Evolutionary conservation across 2,888 invertebrate species (phyloP).

Genomic region (Dasypolia templi): DNA sequence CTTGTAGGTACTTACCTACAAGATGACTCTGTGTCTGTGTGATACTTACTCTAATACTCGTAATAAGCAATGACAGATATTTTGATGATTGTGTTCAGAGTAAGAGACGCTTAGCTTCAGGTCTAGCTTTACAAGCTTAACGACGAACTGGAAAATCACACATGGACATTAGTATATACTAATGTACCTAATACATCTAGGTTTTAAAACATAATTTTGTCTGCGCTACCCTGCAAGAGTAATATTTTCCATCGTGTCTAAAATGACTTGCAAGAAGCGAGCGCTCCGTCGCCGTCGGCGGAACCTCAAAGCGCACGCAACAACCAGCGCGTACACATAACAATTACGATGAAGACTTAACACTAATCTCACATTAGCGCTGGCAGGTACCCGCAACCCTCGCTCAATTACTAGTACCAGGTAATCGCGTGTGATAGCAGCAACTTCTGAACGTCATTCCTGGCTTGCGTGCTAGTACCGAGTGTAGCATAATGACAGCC

Average conservation of each 20-base stretch:
- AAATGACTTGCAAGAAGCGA: not conserved
- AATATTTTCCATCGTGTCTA: not conserved
- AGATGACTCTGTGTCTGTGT: no score
- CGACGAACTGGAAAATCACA: not conserved
- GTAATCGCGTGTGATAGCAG: constrained; percentile 39
- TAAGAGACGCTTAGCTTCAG: not conserved
- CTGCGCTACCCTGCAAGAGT: not conserved
- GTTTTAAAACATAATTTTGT: not conserved
- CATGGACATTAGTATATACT: no score
- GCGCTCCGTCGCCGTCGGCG: not conserved
- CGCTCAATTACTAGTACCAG: constrained; percentile 7
- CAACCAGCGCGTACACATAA: constrained; percentile 16
- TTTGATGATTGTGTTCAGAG: not conserved
- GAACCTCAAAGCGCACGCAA: constrained; percentile 40
- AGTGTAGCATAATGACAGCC: constrained; percentile 6
- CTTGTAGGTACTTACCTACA: no score
- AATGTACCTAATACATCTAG: not conserved
- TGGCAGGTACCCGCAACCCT: not conserved
- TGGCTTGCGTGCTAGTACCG: constrained; percentile 8
- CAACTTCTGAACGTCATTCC: constrained; percentile 20
- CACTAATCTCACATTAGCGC: constrained; percentile 17
- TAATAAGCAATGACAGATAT: not conserved
- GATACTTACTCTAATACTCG: no score
- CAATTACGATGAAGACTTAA: constrained; percentile 33
- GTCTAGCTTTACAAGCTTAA: not conserved